phyloP scores from a whole-genome alignment of 2,113 vertebrate species.

The Etheostoma spectabile region DNA sequence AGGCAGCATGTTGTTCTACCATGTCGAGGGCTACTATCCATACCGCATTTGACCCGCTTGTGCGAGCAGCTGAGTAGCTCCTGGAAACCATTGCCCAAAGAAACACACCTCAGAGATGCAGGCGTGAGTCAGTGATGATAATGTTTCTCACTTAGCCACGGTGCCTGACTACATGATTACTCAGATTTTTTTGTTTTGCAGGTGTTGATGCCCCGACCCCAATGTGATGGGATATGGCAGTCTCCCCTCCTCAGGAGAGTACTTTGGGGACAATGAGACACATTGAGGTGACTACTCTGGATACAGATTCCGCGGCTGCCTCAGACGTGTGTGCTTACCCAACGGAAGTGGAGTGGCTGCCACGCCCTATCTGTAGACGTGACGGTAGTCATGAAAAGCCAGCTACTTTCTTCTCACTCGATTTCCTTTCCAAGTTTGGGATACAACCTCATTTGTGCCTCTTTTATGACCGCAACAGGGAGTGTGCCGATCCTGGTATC shows the following conservation, averaged over 20 bases:
- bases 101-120: conserved; percentile 53
- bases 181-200: conserved; percentile 53
- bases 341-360: conserved; percentile 87
- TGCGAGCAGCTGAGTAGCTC: conserved; percentile 43
- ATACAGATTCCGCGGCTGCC: conserved; percentile 81
- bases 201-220: conserved; percentile 85
- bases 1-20: conserved; percentile 70
- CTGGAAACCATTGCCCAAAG: conserved; percentile 41
- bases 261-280: conserved; percentile 80
- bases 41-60: conserved; percentile 32
- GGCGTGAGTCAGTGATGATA: conserved; percentile 61
- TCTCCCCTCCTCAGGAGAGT: conserved; percentile 75
- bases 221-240: conserved; percentile 79
- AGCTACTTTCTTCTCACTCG: too few relatives aligned
- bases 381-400: conserved; percentile 77
- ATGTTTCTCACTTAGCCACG: neutral
- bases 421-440: neutral
- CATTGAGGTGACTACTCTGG: conserved; percentile 84
- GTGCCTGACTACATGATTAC: neutral
- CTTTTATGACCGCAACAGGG: conserved; percentile 57
- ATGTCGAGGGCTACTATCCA: conserved; percentile 73
- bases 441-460: neutral
- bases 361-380: conserved; percentile 85
- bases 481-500: conserved; percentile 81
- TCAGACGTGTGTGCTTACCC: conserved; percentile 79